These are phyloP conservation scores for Acrocera orbiculus DNA, from an alignment of 2,888 invertebrate genomes.

Conservation along the genomic window DNA sequence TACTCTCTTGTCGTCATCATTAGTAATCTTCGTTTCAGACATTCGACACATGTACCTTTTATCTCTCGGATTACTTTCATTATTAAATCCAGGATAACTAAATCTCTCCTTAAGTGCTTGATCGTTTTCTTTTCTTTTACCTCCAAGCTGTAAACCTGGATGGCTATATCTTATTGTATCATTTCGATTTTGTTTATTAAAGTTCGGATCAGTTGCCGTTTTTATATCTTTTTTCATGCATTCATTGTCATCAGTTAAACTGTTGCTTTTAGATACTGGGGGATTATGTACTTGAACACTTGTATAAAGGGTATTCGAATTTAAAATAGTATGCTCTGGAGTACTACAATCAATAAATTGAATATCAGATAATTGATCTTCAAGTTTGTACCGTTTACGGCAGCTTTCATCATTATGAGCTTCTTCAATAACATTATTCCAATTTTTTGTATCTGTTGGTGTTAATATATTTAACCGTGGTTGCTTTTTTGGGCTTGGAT, in stretches of 20 bases:
- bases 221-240: conserved; percentile 3
- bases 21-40: conserved; percentile 12
- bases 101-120: conserved; percentile 25
- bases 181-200: conserved; percentile 8
- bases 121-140: conserved; percentile 24
- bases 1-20: conserved; percentile 14
- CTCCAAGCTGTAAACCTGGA: conserved; percentile 26
- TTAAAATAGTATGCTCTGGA: conserved; percentile 39
- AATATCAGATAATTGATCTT: conserved; percentile 60
- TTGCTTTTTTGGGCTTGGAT: conserved; percentile 45
- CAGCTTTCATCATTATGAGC: conserved; percentile 31
- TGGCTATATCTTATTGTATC: conserved; percentile 24
- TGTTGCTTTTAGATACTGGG: conserved; percentile 16
- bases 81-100: conserved; percentile 25
- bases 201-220: conserved; percentile 10
- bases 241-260: conserved; percentile 6
- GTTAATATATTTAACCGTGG: conserved; percentile 34
- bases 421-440: conserved; percentile 8
- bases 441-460: conserved; percentile 15
- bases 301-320: conserved; percentile 22
- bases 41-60: conserved; percentile 15
- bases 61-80: too few relatives aligned
- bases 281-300: conserved; percentile 30
- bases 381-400: conserved; percentile 50
- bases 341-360: conserved; percentile 68